A percentile compares a stretch with the other conserved stretches of the same genome.
phyloP scores from a whole-genome alignment of 2,113 vertebrate species.

The Austrofundulus limnaeus region DNA sequence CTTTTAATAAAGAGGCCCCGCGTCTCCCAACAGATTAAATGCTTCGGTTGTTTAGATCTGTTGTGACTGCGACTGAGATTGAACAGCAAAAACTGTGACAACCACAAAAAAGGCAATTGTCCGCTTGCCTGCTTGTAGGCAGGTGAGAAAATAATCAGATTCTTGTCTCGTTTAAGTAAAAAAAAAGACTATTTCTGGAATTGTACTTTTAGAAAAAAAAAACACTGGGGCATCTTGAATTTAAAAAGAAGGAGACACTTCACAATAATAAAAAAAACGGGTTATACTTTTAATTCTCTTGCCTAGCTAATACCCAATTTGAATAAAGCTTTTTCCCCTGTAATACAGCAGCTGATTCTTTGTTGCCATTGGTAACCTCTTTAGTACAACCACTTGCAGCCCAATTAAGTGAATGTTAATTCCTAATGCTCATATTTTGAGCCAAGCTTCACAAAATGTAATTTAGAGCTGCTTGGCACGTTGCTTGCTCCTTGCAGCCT shows the following conservation, averaged over 20 bases:
- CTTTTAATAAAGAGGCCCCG: conserved; percentile 44
- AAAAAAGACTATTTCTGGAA: neutral
- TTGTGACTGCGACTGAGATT: conserved; percentile 45
- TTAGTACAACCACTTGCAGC: conserved; percentile 43
- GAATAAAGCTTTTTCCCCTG: conserved; percentile 22
- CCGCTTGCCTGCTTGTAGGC: neutral
- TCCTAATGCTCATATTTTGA: conserved; percentile 44
- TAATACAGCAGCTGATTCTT: conserved; percentile 35
- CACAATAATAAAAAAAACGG: neutral
- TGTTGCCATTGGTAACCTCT: conserved; percentile 64
- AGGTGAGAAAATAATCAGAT: too few species aligned
- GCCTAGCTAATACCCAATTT: conserved; percentile 24
- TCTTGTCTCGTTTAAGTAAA: neutral
- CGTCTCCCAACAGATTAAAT: conserved; percentile 27
- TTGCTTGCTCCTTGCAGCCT: conserved; percentile 37
- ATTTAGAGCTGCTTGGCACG: conserved; percentile 41
- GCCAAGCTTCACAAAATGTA: conserved; percentile 46
- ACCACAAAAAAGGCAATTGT: conserved; percentile 23
- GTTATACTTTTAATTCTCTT: conserved; percentile 13
- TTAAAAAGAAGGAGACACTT: conserved; percentile 4
- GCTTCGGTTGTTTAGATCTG: conserved; percentile 52
- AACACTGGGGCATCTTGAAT: conserved; percentile 4
- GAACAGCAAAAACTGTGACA: conserved; percentile 53
- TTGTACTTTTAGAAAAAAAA: neutral
- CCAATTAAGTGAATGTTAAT: conserved; percentile 62